A percentile compares a stretch with the other conserved stretches of the same genome.
Conservation (phyloP, 2,797 vertebrate species). For the Agapornis canus region DNA sequence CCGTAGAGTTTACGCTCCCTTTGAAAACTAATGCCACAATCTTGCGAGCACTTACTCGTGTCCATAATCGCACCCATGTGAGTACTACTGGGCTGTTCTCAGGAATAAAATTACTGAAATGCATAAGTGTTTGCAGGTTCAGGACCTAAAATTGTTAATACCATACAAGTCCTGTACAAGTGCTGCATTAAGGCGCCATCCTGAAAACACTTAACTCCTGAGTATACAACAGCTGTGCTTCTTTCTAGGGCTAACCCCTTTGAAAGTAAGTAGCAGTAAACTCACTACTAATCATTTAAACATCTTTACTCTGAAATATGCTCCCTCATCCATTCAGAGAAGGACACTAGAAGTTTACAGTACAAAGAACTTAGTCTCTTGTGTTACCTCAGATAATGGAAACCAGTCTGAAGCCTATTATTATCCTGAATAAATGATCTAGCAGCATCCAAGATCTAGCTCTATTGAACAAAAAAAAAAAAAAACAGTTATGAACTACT, state of each 20-base stretch:
- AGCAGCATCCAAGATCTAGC: not conserved
- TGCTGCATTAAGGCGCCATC: not conserved
- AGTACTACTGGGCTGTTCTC: not conserved
- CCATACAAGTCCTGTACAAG: constrained; percentile 7
- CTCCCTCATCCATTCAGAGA: not conserved
- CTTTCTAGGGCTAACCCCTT: constrained; percentile 23
- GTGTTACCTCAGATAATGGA: not conserved
- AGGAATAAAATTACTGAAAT: constrained; percentile 48
- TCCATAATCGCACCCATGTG: constrained; percentile 1
- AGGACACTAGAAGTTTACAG: not conserved
- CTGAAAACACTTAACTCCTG: constrained; percentile 30
- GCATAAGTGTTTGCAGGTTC: constrained; percentile 5
- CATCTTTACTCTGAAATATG: not conserved
- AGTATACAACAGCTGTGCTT: not conserved
- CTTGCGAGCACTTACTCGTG: not conserved
- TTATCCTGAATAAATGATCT: not conserved
- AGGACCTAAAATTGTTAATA: constrained; percentile 37
- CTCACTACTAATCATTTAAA: constrained; percentile 7
- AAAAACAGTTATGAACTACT: not conserved
- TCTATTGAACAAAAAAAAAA: not conserved
- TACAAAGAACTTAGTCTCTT: not conserved
- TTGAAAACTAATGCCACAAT: constrained; percentile 41
- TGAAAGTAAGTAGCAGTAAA: constrained; percentile 32
- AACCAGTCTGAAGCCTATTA: not conserved
- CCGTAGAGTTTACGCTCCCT: constrained; percentile 26